Percentiles rank a stretch among this genome's conserved stretches.
phyloP scores from a whole-genome alignment of 1,140 invertebrate genomes.

The Solenopsis invicta region DNA sequence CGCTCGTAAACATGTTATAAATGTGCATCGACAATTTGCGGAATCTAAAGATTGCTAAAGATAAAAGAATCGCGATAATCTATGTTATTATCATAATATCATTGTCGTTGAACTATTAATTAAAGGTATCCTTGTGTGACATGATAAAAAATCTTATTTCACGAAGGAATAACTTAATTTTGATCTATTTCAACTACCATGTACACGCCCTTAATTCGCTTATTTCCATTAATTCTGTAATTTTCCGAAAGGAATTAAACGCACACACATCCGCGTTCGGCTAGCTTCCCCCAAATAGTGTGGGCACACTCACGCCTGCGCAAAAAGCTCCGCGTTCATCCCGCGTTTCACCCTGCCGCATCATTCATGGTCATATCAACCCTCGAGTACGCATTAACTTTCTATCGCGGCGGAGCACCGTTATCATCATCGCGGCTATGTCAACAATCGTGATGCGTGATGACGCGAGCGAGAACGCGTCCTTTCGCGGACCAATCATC shows the following conservation, averaged over 20 bases:
- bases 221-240: not conserved
- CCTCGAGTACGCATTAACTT: slow-evolving; percentile 70
- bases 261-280: not conserved
- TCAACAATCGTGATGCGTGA: slow-evolving; percentile 78
- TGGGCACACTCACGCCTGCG: slow-evolving; percentile 79
- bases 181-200: not conserved
- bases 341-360: slow-evolving; percentile 73
- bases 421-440: slow-evolving; percentile 63
- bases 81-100: not conserved
- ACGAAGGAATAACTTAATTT: not conserved
- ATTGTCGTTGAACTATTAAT: not conserved
- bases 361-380: slow-evolving; percentile 80
- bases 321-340: slow-evolving; percentile 57
- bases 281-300: slow-evolving; percentile 68
- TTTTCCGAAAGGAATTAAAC: not conserved
- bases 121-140: not conserved
- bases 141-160: not conserved
- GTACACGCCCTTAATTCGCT: not conserved
- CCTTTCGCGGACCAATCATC: slow-evolving; percentile 6
- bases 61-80: not conserved
- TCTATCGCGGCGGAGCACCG: slow-evolving; percentile 44
- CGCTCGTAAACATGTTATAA: slow-evolving; percentile 31
- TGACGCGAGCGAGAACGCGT: slow-evolving; percentile 49
- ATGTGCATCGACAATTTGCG: not conserved
- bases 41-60: not conserved